Percentiles rank a stretch among this genome's conserved stretches.
Conservation (phyloP, 2,888 invertebrate genomes). For the Eutolmus rufibarbis region DNA sequence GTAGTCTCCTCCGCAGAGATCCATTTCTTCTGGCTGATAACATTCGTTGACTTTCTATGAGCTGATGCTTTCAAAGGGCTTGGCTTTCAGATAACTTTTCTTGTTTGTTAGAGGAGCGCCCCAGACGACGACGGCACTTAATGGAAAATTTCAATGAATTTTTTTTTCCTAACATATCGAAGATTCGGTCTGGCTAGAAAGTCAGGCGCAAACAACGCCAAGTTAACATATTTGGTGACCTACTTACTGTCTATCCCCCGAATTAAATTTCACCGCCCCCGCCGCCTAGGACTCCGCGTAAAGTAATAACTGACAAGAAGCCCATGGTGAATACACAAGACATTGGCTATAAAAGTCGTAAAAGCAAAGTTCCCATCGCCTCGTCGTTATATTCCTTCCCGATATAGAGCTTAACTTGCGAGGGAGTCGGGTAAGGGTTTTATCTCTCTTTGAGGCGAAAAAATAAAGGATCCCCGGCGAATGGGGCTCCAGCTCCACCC, state of each 20-base stretch:
- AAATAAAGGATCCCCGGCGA: background rate
- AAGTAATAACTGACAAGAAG: slow-evolving; percentile 35
- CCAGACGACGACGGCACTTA: slow-evolving; percentile 7
- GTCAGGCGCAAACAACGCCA: background rate
- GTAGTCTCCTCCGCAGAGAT: slow-evolving; percentile 14
- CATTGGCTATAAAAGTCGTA: slow-evolving; percentile 36
- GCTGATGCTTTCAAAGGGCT: slow-evolving; percentile 20
- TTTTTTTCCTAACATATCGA: background rate
- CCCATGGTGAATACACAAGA: slow-evolving; percentile 30
- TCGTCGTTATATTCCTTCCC: slow-evolving; percentile 15
- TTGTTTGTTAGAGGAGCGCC: slow-evolving; percentile 1
- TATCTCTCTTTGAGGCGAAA: slow-evolving; percentile 10
- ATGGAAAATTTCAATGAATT: slow-evolving; percentile 31
- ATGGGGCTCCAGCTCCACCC: background rate
- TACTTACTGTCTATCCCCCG: slow-evolving; percentile 11
- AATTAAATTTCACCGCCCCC: slow-evolving; percentile 16
- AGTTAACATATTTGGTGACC: background rate
- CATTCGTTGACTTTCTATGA: slow-evolving; percentile 35
- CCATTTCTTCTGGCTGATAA: slow-evolving; percentile 37
- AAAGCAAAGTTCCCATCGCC: slow-evolving; percentile 23
- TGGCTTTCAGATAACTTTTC: slow-evolving; percentile 32
- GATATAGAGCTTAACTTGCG: slow-evolving; percentile 20
- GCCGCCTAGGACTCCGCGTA: background rate
- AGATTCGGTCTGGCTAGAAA: background rate
- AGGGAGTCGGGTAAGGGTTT: background rate